These are phyloP conservation scores for Drosophila micromelanica DNA, from an alignment of 1,140 invertebrate genomes.

Conservation along the genomic window DNA sequence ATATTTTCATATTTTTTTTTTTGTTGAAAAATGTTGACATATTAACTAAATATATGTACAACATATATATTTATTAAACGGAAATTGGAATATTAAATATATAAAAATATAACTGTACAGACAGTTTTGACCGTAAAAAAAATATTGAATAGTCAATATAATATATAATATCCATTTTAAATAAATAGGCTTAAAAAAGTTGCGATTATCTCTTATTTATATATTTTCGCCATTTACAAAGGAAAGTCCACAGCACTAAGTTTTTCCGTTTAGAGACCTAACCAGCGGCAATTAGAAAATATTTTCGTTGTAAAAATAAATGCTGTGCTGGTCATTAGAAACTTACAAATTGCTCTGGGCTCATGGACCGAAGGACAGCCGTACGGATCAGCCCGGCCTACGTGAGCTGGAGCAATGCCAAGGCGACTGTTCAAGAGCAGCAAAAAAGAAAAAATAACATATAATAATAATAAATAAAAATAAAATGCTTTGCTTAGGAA, in stretches of 20 bases:
- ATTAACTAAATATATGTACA: conserved; percentile 5
- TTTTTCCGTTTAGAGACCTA: neutral
- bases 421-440: conserved; percentile 40
- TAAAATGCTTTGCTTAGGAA: conserved; percentile 28
- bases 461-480: conserved; percentile 21
- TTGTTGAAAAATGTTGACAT: conserved; percentile 2
- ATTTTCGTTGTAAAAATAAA: neutral
- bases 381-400: conserved; percentile 30
- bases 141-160: no score
- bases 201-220: neutral
- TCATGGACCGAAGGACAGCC: conserved; percentile 24
- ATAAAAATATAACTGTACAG: neutral
- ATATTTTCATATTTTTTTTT: neutral
- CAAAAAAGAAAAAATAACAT: conserved; percentile 3
- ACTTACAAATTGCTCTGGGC: conserved; percentile 10
- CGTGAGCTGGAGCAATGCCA: conserved; percentile 80
- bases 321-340: neutral
- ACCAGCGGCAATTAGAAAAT: neutral
- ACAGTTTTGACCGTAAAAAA: neutral
- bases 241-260: neutral
- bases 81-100: neutral
- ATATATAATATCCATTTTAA: no score
- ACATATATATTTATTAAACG: neutral
- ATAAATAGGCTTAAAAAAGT: neutral
- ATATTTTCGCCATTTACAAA: neutral